These are phyloP conservation scores for Antheraea pernyi DNA, from an alignment of 1,140 invertebrate genomes.

Conservation along the genomic window DNA sequence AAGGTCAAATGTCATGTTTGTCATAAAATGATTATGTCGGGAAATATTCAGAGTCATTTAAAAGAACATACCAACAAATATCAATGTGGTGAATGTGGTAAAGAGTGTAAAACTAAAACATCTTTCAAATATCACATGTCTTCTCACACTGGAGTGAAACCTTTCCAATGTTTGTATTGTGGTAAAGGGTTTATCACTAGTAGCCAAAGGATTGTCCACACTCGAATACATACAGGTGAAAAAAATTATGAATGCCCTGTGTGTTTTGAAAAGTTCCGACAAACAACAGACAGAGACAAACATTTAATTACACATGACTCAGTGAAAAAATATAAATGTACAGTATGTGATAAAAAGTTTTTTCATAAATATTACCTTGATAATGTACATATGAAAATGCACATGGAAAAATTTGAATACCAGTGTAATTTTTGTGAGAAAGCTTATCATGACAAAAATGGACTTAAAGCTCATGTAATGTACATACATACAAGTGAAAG, in stretches of 20 bases:
- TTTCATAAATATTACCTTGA: slow-evolving; percentile 4
- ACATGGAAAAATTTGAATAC: slow-evolving; percentile 8
- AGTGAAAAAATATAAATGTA: slow-evolving; percentile 16
- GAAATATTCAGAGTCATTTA: neutral
- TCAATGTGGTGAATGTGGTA: slow-evolving; percentile 6
- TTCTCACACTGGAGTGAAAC: slow-evolving; percentile 20
- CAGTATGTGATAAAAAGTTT: slow-evolving; percentile 15
- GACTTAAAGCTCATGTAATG: neutral
- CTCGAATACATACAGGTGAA: slow-evolving; percentile 18
- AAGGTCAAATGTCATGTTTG: slow-evolving; percentile 7
- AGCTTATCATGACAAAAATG: neutral
- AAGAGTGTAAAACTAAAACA: neutral
- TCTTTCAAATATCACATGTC: slow-evolving; percentile 13
- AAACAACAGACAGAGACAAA: neutral
- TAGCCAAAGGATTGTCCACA: slow-evolving; percentile 3
- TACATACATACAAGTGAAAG: slow-evolving; percentile 7
- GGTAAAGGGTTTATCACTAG: slow-evolving; percentile 9
- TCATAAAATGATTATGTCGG: neutral
- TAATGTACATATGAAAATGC: slow-evolving; percentile 6
- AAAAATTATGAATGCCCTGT: slow-evolving; percentile 17
- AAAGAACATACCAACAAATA: neutral
- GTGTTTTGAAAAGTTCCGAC: slow-evolving; percentile 11
- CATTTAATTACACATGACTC: slow-evolving; percentile 16
- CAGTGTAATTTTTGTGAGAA: slow-evolving; percentile 15
- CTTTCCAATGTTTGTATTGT: slow-evolving; percentile 22